Evolutionary conservation across 2,113 vertebrate species (phyloP).

Genomic region (Anoura caudifer): DNA sequence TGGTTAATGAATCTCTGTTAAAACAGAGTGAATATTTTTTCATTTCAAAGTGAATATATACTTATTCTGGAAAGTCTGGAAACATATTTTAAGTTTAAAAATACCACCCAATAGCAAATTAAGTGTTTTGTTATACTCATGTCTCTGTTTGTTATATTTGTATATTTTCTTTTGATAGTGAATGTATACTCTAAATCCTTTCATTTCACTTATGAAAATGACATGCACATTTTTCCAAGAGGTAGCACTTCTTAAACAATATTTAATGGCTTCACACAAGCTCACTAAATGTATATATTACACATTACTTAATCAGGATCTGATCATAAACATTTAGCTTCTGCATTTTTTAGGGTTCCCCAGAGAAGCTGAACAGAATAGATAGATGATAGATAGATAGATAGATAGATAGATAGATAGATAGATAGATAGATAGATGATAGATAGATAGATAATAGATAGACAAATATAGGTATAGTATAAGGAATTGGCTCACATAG

Average conservation of each 20-base stretch:
- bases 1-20: not conserved
- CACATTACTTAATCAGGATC: not conserved
- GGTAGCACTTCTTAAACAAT: not conserved
- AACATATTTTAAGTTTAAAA: not conserved
- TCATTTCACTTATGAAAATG: slow-evolving; percentile 32
- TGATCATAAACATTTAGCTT: not conserved
- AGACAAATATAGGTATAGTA: not conserved
- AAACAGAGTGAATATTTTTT: not conserved
- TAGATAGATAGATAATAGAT: not conserved
- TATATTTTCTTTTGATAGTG: not conserved
- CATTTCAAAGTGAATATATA: not conserved
- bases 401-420: not conserved
- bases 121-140: not conserved
- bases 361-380: not conserved
- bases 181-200: not conserved
- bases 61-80: not conserved
- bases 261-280: not conserved
- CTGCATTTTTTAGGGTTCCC: not conserved
- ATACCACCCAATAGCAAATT: not conserved
- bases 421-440: too few relatives aligned
- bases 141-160: not conserved
- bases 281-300: not conserved
- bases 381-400: not conserved
- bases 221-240: not conserved
- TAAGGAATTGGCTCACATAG: not conserved